Evolutionary conservation across 2,888 invertebrate species (phyloP).

Genomic region (Napeogenes inachia): DNA sequence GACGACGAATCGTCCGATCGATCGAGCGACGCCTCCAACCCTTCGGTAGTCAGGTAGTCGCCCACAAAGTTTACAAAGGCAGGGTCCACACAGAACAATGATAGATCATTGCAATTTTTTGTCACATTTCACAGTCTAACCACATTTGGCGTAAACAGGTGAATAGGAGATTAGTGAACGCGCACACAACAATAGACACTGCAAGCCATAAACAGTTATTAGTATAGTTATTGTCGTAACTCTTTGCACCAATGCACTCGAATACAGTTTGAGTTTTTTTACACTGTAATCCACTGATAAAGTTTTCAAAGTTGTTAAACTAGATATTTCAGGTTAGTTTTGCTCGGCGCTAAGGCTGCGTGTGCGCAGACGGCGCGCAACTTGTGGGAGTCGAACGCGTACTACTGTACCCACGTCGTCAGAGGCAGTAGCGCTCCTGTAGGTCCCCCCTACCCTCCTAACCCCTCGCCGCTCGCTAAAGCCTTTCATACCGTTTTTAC

Average conservation of each 20-base stretch:
- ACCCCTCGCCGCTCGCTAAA: conserved; percentile 44
- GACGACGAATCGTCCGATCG: conserved; percentile 62
- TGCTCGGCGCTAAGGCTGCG: conserved; percentile 55
- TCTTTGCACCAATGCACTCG: conserved; percentile 38
- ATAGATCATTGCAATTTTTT: conserved; percentile 72
- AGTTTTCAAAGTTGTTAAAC: conserved; percentile 38
- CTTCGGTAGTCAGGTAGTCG: conserved; percentile 67
- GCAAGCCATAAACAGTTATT: conserved; percentile 70
- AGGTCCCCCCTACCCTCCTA: conserved; percentile 44
- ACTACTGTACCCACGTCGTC: conserved; percentile 63
- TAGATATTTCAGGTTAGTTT: conserved; percentile 37
- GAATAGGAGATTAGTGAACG: conserved; percentile 60
- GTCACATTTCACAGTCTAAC: conserved; percentile 65
- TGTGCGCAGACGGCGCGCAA: conserved; percentile 65
- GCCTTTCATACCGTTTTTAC: conserved; percentile 65
- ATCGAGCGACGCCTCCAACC: conserved; percentile 56
- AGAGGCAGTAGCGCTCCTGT: conserved; percentile 75
- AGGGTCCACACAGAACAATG: conserved; percentile 53
- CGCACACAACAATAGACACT: conserved; percentile 70
- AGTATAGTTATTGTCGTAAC: conserved; percentile 40
- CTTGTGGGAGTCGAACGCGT: conserved; percentile 69
- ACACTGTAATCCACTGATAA: conserved; percentile 66
- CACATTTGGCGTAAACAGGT: conserved; percentile 37
- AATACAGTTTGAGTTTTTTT: conserved; percentile 39
- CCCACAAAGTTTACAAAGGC: conserved; percentile 72